A percentile compares a stretch with the other conserved stretches of the same genome.
Conservation (phyloP, 2,113 vertebrate genomes). For the Melanocharis versteri region DNA sequence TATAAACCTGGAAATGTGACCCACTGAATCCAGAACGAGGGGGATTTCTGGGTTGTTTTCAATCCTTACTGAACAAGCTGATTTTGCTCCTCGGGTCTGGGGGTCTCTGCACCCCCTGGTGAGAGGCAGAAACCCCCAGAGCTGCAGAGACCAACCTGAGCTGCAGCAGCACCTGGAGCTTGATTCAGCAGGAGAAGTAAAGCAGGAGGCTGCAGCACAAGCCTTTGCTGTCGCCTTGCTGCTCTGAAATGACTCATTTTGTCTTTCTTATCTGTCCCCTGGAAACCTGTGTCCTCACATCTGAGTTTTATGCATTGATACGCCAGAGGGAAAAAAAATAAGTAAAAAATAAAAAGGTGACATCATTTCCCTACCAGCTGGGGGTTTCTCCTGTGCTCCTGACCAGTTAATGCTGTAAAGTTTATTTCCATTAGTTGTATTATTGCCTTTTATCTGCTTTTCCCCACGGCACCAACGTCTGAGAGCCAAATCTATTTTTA, state of each 20-base stretch:
- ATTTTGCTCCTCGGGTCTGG: background rate
- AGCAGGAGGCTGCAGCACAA: background rate
- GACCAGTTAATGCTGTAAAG: conserved; percentile 8
- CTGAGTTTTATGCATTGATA: background rate
- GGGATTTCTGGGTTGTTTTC: background rate
- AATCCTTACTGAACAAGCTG: background rate
- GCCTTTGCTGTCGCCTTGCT: background rate
- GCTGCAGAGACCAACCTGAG: background rate
- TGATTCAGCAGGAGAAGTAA: background rate
- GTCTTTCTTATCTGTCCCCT: background rate
- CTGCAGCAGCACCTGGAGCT: background rate
- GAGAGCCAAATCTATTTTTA: conserved; percentile 36
- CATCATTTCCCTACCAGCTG: background rate
- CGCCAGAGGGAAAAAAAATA: background rate
- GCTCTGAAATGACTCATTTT: background rate
- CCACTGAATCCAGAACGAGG: background rate
- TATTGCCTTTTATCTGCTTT: conserved; percentile 52
- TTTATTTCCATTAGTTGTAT: conserved; percentile 54
- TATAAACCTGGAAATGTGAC: background rate
- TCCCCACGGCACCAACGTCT: background rate
- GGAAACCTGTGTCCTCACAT: background rate
- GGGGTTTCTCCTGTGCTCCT: background rate
- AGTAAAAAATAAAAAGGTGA: background rate
- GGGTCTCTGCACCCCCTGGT: background rate
- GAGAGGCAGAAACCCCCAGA: background rate